These are phyloP conservation scores for Phallusia fumigata DNA, from an alignment of 23 tunicate species.

Conservation along the genomic window DNA sequence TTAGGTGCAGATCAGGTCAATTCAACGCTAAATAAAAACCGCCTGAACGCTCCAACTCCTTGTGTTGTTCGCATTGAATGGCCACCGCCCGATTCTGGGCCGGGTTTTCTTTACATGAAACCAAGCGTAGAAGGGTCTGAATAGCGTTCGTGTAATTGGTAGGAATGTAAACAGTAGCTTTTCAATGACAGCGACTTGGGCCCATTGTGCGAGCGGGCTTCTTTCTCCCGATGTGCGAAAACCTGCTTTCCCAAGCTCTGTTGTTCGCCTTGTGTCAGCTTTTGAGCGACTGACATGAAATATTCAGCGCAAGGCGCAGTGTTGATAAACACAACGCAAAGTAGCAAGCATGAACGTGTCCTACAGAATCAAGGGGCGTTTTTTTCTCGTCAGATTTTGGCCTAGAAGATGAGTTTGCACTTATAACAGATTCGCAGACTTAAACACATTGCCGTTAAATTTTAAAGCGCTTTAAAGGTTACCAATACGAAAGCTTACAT, in stretches of 20 bases:
- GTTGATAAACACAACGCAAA: not conserved
- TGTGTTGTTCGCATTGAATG: not conserved
- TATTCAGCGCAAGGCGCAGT: not conserved
- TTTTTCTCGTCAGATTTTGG: too few species aligned
- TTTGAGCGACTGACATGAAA: not conserved
- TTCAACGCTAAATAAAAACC: not conserved
- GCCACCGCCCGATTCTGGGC: not conserved
- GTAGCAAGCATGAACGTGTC: too few species aligned
- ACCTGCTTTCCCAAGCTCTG: conserved; percentile 1
- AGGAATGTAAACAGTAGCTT: conserved; percentile 11
- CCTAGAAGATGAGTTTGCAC: too few species aligned
- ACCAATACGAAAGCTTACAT: too few species aligned
- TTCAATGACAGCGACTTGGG: not conserved
- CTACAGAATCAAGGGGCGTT: too few species aligned
- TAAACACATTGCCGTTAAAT: too few species aligned
- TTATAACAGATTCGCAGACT: too few species aligned
- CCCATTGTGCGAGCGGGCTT: not conserved
- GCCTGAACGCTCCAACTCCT: not conserved
- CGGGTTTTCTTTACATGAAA: conserved; percentile 6
- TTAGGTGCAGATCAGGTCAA: not conserved
- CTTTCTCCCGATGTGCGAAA: not conserved
- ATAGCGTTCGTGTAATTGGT: conserved; percentile 4
- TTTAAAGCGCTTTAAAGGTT: too few species aligned
- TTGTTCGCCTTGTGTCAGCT: not conserved
- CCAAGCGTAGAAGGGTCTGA: not conserved